Conservation (phyloP, 1,140 invertebrate genomes). For the Hirudo medicinalis region DNA sequence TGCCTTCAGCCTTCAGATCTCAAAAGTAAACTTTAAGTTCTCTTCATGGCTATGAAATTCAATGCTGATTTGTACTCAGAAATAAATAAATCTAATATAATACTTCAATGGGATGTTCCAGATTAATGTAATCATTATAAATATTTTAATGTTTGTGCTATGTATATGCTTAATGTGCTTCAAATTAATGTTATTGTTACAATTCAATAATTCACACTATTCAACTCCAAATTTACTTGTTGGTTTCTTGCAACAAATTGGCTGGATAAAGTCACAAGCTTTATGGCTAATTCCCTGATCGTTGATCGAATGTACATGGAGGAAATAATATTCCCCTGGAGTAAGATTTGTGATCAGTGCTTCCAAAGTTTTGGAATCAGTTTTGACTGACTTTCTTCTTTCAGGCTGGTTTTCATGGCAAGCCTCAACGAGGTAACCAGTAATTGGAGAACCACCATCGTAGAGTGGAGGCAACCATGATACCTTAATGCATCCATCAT, state of each 20-base stretch:
- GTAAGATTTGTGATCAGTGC: slow-evolving; percentile 3
- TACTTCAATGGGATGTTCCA: too few species aligned
- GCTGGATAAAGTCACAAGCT: slow-evolving; percentile 18
- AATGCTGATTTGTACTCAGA: too few species aligned
- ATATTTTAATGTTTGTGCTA: too few species aligned
- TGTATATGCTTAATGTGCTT: too few species aligned
- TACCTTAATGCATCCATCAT: slow-evolving; percentile 79
- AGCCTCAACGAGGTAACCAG: slow-evolving; percentile 73
- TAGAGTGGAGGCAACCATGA: slow-evolving; percentile 94
- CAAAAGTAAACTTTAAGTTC: too few species aligned
- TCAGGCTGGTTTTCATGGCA: slow-evolving; percentile 5
- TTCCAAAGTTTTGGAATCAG: background rate
- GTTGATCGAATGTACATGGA: slow-evolving; percentile 21
- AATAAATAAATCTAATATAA: too few species aligned
- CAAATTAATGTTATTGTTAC: too few species aligned
- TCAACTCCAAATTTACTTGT: slow-evolving; percentile 54
- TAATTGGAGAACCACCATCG: slow-evolving; percentile 87
- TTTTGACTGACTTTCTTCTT: background rate
- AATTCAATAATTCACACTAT: too few species aligned
- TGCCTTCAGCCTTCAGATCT: too few species aligned
- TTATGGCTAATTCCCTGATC: slow-evolving; percentile 12
- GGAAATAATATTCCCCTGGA: slow-evolving; percentile 19
- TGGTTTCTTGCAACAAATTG: slow-evolving; percentile 66
- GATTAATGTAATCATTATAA: too few species aligned
- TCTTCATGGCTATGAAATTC: too few species aligned